Conservation (phyloP, 2,797 vertebrate genomes). For the Buphagus erythrorhynchus region DNA sequence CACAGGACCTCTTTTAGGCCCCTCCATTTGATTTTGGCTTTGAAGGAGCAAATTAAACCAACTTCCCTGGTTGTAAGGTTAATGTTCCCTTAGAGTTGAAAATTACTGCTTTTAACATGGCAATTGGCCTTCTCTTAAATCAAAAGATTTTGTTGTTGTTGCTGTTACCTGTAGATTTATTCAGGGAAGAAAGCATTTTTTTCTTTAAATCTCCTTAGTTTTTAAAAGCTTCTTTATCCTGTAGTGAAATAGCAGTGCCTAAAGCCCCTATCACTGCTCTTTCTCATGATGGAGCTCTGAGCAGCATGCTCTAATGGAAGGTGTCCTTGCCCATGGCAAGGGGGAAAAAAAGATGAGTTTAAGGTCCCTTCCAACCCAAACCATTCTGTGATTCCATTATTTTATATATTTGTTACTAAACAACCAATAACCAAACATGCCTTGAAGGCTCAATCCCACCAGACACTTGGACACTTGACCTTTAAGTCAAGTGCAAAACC, state of each 20-base stretch:
- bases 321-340: not conserved
- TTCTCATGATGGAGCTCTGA: not conserved
- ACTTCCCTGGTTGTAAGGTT: not conserved
- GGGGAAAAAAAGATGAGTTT: not conserved
- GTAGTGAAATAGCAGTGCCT: not conserved
- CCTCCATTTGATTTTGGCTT: not conserved
- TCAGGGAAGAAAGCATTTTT: not conserved
- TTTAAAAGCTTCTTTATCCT: not conserved
- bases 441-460: not conserved
- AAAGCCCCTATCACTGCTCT: not conserved
- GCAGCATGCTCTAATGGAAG: not conserved
- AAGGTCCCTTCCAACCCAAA: not conserved
- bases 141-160: not conserved
- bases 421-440: not conserved
- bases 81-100: not conserved
- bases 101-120: not conserved
- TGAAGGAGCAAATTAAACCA: conserved; percentile 2
- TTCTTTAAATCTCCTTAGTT: not conserved
- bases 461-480: not conserved
- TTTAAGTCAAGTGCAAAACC: not conserved
- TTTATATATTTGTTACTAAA: not conserved
- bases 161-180: not conserved
- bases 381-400: not conserved
- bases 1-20: not conserved
- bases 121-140: not conserved